Evolutionary conservation across 2,888 invertebrate genomes (phyloP), one percentile per base, ranked within the genome.

Genomic region (Cheilosia vernalis): DNA sequence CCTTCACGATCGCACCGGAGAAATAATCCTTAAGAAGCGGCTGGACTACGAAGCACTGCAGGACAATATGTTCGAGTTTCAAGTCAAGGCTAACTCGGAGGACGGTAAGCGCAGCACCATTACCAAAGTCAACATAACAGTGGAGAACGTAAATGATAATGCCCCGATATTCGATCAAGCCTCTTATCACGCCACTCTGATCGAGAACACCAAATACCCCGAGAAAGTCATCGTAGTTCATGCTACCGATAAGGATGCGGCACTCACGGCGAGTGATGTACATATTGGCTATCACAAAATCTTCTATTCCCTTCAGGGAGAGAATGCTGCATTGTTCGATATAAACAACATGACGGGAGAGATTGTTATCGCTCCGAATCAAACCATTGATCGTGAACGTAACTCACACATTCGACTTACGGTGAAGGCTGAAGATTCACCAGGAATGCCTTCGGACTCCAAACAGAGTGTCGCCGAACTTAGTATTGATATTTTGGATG

Each of bases 141-240:
- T 97, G 0, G 93, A 94, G 64, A 96, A 97, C 89, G 93, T 95
- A 0, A 97, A 97, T 89, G 97, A 97, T 89, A 96, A 97, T 90
- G 93, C 94, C 80, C 97, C 97, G 0, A 92, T 93, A 58, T 97
- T 97, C 90, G 94, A 94, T 67, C 94, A 95, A 88, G 93, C 93
- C 87, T 94, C 94, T 2, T 96, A 96, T 89, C 95, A 94, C 90
- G 94, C 95, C 1, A 94, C 95, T 49, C 93, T 96, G 1, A 89
- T 94, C 2, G 96, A 97, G 90, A 96, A 96, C 24, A 93, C 94
- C 4, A 93, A 93, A 72, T 93, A 95, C 87, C 95, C 95, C 0
- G 95, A 95, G 87, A 93, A 94, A 15, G 93, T 97, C 30, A 90
- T 95, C 3, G 94, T 93, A 1, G 95, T 96, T 0, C 93, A 93